Evolutionary conservation across 2,797 vertebrate genomes (phyloP), one percentile per base, ranked within the genome.

Genomic region (Macrochelys suwanniensis): DNA sequence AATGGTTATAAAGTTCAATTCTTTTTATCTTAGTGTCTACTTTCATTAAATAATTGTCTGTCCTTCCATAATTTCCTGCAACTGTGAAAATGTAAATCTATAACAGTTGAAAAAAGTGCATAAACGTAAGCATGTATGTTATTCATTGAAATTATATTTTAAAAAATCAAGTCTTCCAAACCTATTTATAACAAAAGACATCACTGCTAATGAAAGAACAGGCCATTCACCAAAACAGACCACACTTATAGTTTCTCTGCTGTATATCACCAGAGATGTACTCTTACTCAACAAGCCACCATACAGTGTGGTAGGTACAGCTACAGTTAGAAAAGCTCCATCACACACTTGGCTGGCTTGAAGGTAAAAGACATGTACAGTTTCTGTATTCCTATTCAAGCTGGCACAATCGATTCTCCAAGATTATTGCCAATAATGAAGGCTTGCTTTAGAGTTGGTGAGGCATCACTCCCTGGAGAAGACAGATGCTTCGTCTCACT

Each of bases 111-210:
- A 33, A 59, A 61, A 61, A 61, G 13, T 33, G 59, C 13, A 15
- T 61, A 31, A 59, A 57, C 31, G 33, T 61, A 61, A 31, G 31
- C 28, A 59, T 28, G 31, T 12, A 59, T 65, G 31, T 65, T n/a
- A n/a, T n/a, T 31, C 59, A n/a, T n/a, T 65, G 15, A n/a, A n/a
- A 65, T 65, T 16, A 3, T 17, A 65, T 65, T 61, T 17, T 5
- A 77, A 7, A 2, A 57, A 56, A 2, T 1, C 6, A 19, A 31
- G 1, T 45, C 33, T 42, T 13, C 15, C 15, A 65, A 15, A 7
- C 15, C 61, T 37, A 31, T 21, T 57, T 42, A 77, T 77, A 80
- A 45, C n/a, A 82, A 19, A 3, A 49, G 31, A 50, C 84, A 90
- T 54, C 0, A 50, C 49, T 56, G 42, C 7, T 59, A 85, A 85